Base-by-base conservation (phyloP, 2,888 invertebrate genomes). In the Sacculina carcini region DNA sequence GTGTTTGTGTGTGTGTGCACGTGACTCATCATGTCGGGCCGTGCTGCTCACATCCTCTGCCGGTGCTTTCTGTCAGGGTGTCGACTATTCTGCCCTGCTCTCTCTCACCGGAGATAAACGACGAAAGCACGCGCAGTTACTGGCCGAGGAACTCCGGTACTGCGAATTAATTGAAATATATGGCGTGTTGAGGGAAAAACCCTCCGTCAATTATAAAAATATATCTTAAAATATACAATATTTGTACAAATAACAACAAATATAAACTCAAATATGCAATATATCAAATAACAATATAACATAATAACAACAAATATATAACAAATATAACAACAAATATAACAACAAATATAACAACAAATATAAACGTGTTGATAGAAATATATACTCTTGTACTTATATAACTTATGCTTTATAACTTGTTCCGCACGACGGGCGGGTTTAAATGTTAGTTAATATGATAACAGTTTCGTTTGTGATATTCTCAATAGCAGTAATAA, bases 1-100 rank as follows among this genome's bases (percentile, higher is more conserved):
- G 52, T 77, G 76, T 14, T 65, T 89, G 53, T 69, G 72, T 53
- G 70, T 72, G 56, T 65, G 78, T 42, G 70, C 71, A 54, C 70
- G 71, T 55, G 79, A 80, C 60, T 70, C 72, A 51, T 71, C 73
- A 23, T 77, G 76, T 57, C 72, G 66, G 59, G 72, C 71, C 64
- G 81, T 87, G 53, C 67, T 82, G 56, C 63, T 90, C 23, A 77
- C 77, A 48, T 81, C 84, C 7, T 76, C 77, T 50, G 78, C 78
- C 49, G 73, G 74, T 46, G 73, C 75, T 42, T 79, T 86, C 61
- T 86, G 83, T 62, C 78, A 80, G 57, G 86, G 85, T 26, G 69
- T 90, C 56, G 83, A 90, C 65, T 73, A 86, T 52, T 74, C 74
- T 52, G 72, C 73, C 51, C 65, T 87, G 36, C 63, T 79, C 36